Percentiles rank a stretch among this genome's conserved stretches.
phyloP scores from a whole-genome alignment of 2,113 vertebrate species.

The Sterrhoptilus dennistouni region DNA sequence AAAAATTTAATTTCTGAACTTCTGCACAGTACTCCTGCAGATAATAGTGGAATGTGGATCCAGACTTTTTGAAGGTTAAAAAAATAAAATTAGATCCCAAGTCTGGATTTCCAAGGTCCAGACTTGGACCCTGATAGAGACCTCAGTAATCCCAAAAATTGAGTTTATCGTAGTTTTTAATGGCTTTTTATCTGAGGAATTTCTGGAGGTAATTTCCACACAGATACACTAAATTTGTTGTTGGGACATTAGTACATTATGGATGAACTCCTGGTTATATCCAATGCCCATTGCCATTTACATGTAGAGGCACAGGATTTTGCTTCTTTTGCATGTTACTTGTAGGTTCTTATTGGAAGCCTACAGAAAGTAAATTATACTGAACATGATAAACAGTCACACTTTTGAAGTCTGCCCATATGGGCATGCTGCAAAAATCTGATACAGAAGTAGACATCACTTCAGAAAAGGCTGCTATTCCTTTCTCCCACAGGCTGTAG shows the following conservation, averaged over 20 bases:
- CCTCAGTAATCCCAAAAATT: background rate
- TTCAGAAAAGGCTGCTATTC: background rate
- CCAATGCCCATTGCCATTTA: background rate
- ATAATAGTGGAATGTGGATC: background rate
- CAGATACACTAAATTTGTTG: background rate
- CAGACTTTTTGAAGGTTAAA: background rate
- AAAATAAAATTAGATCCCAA: background rate
- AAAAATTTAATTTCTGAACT: background rate
- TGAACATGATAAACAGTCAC: background rate
- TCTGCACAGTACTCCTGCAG: background rate
- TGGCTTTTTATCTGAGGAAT: background rate
- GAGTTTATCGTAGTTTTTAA: background rate
- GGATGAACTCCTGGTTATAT: background rate
- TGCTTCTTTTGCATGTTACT: background rate
- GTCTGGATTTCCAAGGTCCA: background rate
- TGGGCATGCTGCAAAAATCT: rapidly evolving
- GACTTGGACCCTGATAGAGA: background rate
- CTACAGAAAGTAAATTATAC: background rate
- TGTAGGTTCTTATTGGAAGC: background rate
- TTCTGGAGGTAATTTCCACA: background rate
- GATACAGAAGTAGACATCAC: background rate
- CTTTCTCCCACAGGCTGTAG: background rate
- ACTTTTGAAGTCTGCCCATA: background rate
- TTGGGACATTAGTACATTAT: background rate
- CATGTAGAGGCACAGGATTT: background rate